These are phyloP conservation scores for Anas capensis DNA, from an alignment of 2,797 vertebrate species.

Conservation along the genomic window DNA sequence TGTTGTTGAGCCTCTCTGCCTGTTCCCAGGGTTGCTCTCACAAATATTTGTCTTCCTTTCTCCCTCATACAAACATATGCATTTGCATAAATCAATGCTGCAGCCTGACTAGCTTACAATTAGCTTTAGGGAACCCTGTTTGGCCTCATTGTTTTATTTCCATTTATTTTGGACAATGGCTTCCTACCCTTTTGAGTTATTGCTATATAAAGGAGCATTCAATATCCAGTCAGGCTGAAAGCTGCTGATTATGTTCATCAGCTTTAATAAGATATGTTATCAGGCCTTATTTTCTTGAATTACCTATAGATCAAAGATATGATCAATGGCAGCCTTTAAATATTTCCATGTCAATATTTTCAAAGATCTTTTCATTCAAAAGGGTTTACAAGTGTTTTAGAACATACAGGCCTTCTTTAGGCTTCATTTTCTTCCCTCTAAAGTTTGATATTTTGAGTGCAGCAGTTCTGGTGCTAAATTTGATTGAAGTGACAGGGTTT, in stretches of 20 bases:
- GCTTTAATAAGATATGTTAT: conserved; percentile 32
- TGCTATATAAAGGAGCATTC: conserved; percentile 4
- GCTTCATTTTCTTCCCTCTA: background rate
- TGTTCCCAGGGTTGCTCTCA: background rate
- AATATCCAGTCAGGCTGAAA: conserved; percentile 49
- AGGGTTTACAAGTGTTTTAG: background rate
- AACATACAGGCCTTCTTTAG: background rate
- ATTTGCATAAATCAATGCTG: background rate
- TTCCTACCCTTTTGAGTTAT: conserved; percentile 32
- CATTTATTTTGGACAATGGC: background rate
- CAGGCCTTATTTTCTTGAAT: conserved; percentile 38
- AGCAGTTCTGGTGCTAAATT: background rate
- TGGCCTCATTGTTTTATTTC: background rate
- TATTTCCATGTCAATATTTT: conserved; percentile 40
- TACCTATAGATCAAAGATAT: conserved; percentile 36
- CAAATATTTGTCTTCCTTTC: background rate
- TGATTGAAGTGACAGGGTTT: background rate
- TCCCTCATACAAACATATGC: background rate
- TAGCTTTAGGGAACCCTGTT: conserved; percentile 4
- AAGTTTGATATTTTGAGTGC: background rate
- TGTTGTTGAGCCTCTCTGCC: background rate
- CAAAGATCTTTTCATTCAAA: background rate
- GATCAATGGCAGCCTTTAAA: conserved; percentile 33
- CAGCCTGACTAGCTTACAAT: background rate
- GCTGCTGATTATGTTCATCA: conserved; percentile 29